Evolutionary conservation across 2,797 vertebrate species (phyloP).

Genomic region (Mallotus villosus): DNA sequence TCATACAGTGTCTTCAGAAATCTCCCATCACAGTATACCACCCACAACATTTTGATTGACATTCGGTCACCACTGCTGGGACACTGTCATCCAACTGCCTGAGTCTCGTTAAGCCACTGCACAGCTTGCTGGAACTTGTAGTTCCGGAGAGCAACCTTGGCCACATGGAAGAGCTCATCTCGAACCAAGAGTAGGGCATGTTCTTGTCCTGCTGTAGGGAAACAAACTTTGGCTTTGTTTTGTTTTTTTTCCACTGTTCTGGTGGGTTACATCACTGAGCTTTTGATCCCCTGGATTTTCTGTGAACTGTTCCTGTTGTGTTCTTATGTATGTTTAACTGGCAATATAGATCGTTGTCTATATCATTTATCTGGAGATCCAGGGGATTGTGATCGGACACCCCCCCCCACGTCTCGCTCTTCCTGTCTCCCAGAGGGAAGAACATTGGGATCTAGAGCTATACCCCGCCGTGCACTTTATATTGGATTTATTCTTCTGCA

Average conservation of each 20-base stretch:
- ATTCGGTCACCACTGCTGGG: constrained; percentile 55
- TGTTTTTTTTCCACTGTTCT: background rate
- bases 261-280: background rate
- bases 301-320: background rate
- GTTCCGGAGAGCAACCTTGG: constrained; percentile 32
- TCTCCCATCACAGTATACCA: too few species aligned
- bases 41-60: too few species aligned
- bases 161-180: constrained; percentile 46
- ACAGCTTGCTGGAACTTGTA: constrained; percentile 14
- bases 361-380: background rate
- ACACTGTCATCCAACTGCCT: constrained; percentile 66
- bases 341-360: background rate
- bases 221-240: background rate
- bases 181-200: constrained; percentile 26
- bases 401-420: too few species aligned
- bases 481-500: too few species aligned
- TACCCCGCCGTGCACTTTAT: too few species aligned
- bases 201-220: background rate
- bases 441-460: too few species aligned
- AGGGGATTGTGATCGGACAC: too few species aligned
- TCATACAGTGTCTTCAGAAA: too few species aligned
- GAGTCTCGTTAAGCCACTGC: constrained; percentile 45
- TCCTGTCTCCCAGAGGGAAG: too few species aligned
- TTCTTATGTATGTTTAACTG: background rate
- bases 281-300: background rate